These are phyloP conservation scores for Siphlonurus alternatus DNA, from an alignment of 2,888 invertebrate genomes.

Conservation along the genomic window DNA sequence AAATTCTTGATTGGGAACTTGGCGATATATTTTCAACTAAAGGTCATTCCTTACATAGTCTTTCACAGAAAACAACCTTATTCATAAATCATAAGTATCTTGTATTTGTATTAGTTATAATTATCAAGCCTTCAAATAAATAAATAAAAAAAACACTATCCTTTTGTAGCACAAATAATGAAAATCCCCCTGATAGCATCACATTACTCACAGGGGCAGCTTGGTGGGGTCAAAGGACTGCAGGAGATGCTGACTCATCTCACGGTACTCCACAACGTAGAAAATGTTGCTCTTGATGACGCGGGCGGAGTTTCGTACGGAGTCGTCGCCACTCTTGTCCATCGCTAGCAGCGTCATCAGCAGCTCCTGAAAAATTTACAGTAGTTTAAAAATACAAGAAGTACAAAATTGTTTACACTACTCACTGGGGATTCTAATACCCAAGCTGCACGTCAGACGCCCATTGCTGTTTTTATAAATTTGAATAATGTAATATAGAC, in stretches of 20 bases:
- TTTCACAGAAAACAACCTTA: too few species aligned
- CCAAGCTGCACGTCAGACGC: constrained; percentile 6
- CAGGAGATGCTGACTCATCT: constrained; percentile 65
- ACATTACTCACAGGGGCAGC: constrained; percentile 59
- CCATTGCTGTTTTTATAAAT: constrained; percentile 3
- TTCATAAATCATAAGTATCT: too few species aligned
- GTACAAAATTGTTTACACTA: background rate
- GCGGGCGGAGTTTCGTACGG: constrained; percentile 60
- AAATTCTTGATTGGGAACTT: too few species aligned
- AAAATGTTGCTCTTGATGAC: constrained; percentile 83
- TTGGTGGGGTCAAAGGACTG: constrained; percentile 68
- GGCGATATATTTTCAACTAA: too few species aligned
- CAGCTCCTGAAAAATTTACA: constrained; percentile 47
- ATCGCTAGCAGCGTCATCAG: constrained; percentile 65
- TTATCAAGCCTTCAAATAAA: too few species aligned
- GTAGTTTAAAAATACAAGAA: too few species aligned
- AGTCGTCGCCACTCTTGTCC: constrained; percentile 53
- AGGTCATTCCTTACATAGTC: too few species aligned
- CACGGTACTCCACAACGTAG: constrained; percentile 87
- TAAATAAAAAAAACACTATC: too few species aligned
- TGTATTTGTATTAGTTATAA: too few species aligned
- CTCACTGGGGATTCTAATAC: too few species aligned
- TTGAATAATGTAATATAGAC: constrained; percentile 13
- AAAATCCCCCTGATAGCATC: too few species aligned
- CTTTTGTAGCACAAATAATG: too few species aligned